Evolutionary conservation across 2,113 vertebrate genomes (phyloP), one percentile per base, ranked within the genome.

Genomic region (Phyllopteryx taeniolatus): DNA sequence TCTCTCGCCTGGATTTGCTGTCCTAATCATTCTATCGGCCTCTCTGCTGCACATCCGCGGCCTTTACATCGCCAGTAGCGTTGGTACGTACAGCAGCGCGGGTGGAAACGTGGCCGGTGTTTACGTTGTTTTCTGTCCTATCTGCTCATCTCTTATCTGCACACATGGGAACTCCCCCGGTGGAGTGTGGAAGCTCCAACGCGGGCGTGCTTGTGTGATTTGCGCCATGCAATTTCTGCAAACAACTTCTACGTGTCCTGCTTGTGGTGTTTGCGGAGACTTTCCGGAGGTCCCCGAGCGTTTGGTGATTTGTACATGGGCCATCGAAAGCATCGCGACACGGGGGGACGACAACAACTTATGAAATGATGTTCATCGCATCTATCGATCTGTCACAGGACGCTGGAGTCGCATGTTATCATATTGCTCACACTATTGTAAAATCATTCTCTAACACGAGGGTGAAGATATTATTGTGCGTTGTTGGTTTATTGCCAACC

Each of bases 11-110:
- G 91, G 92, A 91, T 91, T 93, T 85, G 90, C 90, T 80, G 87
- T 92, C 88, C 90, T 94, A 79, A 92, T 93, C 78, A 78, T 91
- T 78, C 78, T 93, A 57, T 84, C 92, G 90, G 90, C 90, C 87
- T 92, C 92, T 88, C 90, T 93, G 92, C 91, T 93, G 92, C 92
- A 89, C 89, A 90, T 91, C 85, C 90, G 91, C 90, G 92, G 93
- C 90, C 93, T 94, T 75, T 92, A 93, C 88, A 91, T 93, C 90
- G 88, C 92, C 92, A 93, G 91, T 94, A 93, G 92, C 92, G 90
- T 93, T 88, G 92, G 93, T 94, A 89, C 67, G 93, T 92, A 82
- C 72, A 66, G 73, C 35, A 5, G 42, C 63, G 39, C 63, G 39
- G 68, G 63, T 22, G 14, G 44, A 64, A 87, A 79, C 85, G 86